Base-by-base conservation (phyloP, 2,888 invertebrate species). In the Thereva unica region DNA sequence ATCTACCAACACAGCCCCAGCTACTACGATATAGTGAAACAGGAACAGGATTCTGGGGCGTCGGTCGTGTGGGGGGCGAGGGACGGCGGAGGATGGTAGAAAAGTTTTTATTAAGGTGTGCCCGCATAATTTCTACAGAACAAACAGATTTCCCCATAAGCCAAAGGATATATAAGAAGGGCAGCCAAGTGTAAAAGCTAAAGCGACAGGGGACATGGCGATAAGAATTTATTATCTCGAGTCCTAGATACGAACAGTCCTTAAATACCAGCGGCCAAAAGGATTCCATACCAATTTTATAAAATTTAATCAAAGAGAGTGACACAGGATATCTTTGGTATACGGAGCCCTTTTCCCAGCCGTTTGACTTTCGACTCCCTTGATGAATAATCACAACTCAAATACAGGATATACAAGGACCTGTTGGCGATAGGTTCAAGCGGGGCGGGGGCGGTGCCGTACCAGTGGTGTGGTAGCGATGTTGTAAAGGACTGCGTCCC, bases 171-270 rank as follows among this genome's bases (percentile, higher is more conserved):
- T 72, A 72, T 73, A 72, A 73, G 71, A 71, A 71, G 72, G 69
- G 71, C 72, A 74, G 71, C 72, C 71, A 72, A 71, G 72, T 71
- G 72, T 72, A 70, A 74, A 73, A 73, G 71, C 71, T 71, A 71
- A 73, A 72, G 70, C 70, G 74, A 72, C 73, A 73, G 69, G 71
- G 72, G 72, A 73, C 71, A 73, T 69, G 69, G 73, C 72, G 73
- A 74, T 73, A 74, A 72, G 73, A 74, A 74, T 74, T 73, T 74
- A 74, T 74, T 73, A 71, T 73, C 71, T 68, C 50, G 53, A 65
- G 68, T 56, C 42, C 56, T 44, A 56, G 56, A 56, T 56, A 56
- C 44, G 44, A 56, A 44, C 44, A 34, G 12, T 56, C 56, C 56
- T 56, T 56, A 56, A 56, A 56, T 56, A 56, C 56, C 56, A 56